Conservation (phyloP, 2,113 vertebrate species). For the Haliaeetus leucogaster region DNA sequence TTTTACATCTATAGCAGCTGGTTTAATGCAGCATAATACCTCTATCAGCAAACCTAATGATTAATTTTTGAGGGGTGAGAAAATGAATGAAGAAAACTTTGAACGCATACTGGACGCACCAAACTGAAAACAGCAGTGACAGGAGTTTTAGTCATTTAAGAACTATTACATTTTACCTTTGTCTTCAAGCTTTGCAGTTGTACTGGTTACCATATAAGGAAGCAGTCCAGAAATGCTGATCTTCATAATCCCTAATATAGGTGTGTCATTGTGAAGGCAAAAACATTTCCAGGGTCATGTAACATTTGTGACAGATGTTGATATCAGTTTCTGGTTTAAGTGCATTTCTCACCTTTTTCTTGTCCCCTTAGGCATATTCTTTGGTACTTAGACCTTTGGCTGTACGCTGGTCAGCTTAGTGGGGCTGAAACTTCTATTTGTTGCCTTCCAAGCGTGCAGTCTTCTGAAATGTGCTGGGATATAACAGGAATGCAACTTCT, state of each 20-base stretch:
- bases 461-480: not conserved
- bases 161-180: not conserved
- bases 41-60: not conserved
- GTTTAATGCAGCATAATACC: not conserved
- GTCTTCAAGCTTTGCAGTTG: not conserved
- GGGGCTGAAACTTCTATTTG: not conserved
- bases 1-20: not conserved
- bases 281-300: not conserved
- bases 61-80: not conserved
- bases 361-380: not conserved
- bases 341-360: not conserved
- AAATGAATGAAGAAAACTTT: not conserved
- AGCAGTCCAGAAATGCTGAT: not conserved
- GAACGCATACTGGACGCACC: not conserved
- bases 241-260: not conserved
- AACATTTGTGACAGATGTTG: not conserved
- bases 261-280: not conserved
- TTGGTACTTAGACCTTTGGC: not conserved
- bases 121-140: not conserved
- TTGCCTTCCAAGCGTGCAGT: not conserved
- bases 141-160: not conserved
- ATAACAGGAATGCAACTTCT: not conserved
- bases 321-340: not conserved
- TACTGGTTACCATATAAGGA: not conserved
- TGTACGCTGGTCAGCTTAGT: not conserved